Conservation (phyloP, 2,797 vertebrate species). For the Xenopus petersii region DNA sequence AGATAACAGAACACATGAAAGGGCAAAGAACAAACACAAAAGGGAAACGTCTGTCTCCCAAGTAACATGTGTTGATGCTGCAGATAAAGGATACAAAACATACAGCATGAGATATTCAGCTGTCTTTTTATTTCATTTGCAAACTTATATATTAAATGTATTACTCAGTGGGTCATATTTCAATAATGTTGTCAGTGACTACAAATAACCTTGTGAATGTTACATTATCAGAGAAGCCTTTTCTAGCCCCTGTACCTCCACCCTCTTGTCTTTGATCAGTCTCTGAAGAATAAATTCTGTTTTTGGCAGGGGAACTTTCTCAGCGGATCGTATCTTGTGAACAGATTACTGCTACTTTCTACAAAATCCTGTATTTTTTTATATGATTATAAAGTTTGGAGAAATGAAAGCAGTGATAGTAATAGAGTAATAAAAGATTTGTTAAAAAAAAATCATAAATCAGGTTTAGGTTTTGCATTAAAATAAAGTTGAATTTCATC, state of each 20-base stretch:
- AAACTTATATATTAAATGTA: slow-evolving; percentile 22
- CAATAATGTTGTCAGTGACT: slow-evolving; percentile 16
- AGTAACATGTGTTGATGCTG: neutral
- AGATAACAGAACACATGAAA: slow-evolving; percentile 10
- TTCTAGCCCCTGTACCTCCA: slow-evolving; percentile 29
- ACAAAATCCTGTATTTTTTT: slow-evolving; percentile 36
- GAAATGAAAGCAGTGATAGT: neutral
- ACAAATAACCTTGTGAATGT: slow-evolving; percentile 18
- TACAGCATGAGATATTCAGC: neutral
- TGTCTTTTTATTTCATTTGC: neutral
- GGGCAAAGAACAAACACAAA: slow-evolving; percentile 12
- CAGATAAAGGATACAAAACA: slow-evolving; percentile 30
- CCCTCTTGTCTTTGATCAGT: slow-evolving; percentile 41
- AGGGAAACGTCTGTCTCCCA: neutral
- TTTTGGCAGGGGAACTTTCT: slow-evolving; percentile 24
- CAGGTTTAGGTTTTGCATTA: no score
- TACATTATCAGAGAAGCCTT: slow-evolving; percentile 14
- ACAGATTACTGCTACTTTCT: slow-evolving; percentile 27
- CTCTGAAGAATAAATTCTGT: slow-evolving; percentile 40
- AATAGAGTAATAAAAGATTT: no score
- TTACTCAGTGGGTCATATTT: slow-evolving; percentile 13
- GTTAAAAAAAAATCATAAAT: no score
- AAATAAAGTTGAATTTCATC: no score
- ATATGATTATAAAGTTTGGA: slow-evolving; percentile 23
- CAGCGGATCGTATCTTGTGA: slow-evolving; percentile 24